Base-by-base conservation (phyloP, 2,888 invertebrate species). In the Lasioglossum zephyrum region DNA sequence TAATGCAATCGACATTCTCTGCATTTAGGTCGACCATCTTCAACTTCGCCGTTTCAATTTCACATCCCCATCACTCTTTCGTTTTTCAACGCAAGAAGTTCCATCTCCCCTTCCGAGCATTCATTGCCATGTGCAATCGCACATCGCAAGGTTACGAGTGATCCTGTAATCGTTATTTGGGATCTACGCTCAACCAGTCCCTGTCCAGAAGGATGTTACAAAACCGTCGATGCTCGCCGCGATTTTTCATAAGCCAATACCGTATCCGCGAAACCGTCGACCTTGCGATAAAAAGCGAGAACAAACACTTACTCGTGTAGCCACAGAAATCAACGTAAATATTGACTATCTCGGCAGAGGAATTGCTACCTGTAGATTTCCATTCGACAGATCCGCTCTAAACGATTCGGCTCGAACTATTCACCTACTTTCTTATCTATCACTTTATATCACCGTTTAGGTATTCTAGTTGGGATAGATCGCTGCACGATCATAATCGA, bases 281-380 rank as follows among this genome's bases (percentile, higher is more conserved):
- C 70, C 70, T 70, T 70, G 70, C 41, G 60, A 47, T 36, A 66
- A 66, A 77, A 53, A 49, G 41, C 22, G 16, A 49, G 63, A 81
- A 13, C 72, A 81, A 73, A 73, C 39, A 79, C 16, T 47, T 22
- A 41, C n/a, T 26, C 63, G 31, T 13, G 16, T 49, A 79, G 66
- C 26, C 44, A 36, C 22, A 22, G 63, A 18, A 41, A 57, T 39
- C 41, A 63, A 31, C 44, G 47, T n/a, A 82, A 73, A 82, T 73
- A 80, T 80, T 69, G 44, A 80, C 41, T 18, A n/a, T 80, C 31
- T 18, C 22, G 9, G 2, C 41, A 26, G n/a, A 82, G 39, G 44
- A 80, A 73, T 69, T n/a, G 22, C 41, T 63, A 49, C 60, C n/a
- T 73, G 49, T 73, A 79, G 11, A 41, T 66, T 81, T 81, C 47